Percentiles rank a stretch among this genome's conserved stretches.
Conservation (phyloP, 2,888 invertebrate genomes). For the Malthinus flaveolus region DNA sequence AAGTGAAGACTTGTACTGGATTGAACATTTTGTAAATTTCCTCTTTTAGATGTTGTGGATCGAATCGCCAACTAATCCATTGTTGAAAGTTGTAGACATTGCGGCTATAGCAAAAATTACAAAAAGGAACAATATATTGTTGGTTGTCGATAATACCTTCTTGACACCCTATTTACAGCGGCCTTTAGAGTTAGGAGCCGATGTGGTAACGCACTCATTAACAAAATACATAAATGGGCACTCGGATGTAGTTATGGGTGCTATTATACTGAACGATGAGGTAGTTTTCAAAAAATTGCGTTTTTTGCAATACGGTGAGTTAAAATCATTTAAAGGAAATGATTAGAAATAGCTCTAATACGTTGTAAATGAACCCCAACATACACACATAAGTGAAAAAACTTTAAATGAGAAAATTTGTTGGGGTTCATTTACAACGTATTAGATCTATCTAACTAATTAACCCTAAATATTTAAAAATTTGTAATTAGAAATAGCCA, state of each 20-base stretch:
- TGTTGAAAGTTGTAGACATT: slow-evolving; percentile 86
- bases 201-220: slow-evolving; percentile 87
- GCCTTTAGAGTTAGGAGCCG: slow-evolving; percentile 89
- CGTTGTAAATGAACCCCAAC: too few species aligned
- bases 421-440: too few species aligned
- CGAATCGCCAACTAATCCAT: slow-evolving; percentile 95
- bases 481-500: slow-evolving; percentile 34
- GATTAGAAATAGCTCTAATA: slow-evolving; percentile 33
- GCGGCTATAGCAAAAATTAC: slow-evolving; percentile 67
- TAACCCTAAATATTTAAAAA: not conserved
- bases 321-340: slow-evolving; percentile 12
- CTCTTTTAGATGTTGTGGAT: slow-evolving; percentile 78
- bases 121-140: slow-evolving; percentile 63
- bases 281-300: slow-evolving; percentile 70
- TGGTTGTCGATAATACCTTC: slow-evolving; percentile 94
- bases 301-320: slow-evolving; percentile 83
- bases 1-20: slow-evolving; percentile 58
- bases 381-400: too few species aligned
- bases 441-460: too few species aligned
- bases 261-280: slow-evolving; percentile 75
- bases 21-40: too few species aligned
- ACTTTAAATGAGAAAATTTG: too few species aligned
- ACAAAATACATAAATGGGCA: slow-evolving; percentile 99
- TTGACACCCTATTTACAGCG: slow-evolving; percentile 88
- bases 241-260: slow-evolving; percentile 96